Percentiles rank a stretch among this genome's conserved stretches.
Evolutionary conservation across 1,140 invertebrate genomes (phyloP).

Genomic region (Bilobella aurantiaca): DNA sequence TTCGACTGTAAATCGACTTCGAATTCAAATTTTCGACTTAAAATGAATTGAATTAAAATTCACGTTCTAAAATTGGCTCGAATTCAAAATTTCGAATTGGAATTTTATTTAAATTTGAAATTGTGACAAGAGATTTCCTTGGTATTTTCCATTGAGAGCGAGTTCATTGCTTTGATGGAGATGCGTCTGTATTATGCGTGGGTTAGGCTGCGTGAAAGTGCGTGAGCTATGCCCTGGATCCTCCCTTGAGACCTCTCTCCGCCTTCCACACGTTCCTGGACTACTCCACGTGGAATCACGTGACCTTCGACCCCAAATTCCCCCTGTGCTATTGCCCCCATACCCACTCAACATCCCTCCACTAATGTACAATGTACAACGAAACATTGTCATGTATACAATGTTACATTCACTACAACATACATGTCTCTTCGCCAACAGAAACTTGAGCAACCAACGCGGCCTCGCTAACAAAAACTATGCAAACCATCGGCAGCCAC

Average conservation of each 20-base stretch:
- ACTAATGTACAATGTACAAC: no score
- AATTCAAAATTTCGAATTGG: background rate
- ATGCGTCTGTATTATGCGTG: background rate
- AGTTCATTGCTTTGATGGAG: background rate
- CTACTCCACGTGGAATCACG: slow-evolving; percentile 32
- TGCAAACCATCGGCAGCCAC: no score
- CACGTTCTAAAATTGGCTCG: background rate
- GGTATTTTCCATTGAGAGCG: background rate
- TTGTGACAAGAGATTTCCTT: background rate
- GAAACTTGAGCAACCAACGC: background rate
- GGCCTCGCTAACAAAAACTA: background rate
- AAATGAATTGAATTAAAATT: background rate
- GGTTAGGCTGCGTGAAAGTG: background rate
- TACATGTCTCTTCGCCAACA: no score
- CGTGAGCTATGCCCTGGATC: background rate
- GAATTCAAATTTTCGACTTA: background rate
- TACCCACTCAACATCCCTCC: background rate
- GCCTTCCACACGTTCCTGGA: slow-evolving; percentile 29
- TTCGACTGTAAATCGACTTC: background rate
- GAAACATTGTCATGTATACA: no score
- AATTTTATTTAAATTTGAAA: background rate
- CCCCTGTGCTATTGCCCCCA: slow-evolving; percentile 30
- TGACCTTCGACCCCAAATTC: slow-evolving; percentile 35
- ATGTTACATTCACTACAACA: no score
- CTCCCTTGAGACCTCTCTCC: slow-evolving; percentile 7